Conservation (phyloP, 2,113 vertebrate species). For the Oenanthe oenanthe region DNA sequence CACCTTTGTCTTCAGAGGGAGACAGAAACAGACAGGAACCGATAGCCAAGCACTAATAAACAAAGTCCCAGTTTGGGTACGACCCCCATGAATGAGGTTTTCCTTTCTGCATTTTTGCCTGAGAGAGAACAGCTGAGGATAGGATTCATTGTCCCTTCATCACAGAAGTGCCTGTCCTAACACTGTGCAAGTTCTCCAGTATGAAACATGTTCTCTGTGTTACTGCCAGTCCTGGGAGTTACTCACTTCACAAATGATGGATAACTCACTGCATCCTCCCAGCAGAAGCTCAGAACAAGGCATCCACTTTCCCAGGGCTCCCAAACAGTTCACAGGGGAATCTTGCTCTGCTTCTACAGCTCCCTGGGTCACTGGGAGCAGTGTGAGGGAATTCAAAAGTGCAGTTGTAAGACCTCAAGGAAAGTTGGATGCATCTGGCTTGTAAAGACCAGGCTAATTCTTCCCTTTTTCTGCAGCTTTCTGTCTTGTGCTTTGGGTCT, state of each 20-base stretch:
- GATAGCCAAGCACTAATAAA: background rate
- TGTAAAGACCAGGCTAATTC: background rate
- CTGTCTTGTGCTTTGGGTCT: background rate
- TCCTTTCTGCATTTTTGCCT: background rate
- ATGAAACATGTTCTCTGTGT: background rate
- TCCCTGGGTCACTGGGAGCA: background rate
- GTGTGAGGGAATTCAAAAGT: background rate
- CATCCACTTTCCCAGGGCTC: background rate
- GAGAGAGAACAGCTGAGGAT: background rate
- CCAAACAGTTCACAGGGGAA: background rate
- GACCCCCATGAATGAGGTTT: background rate
- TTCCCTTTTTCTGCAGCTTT: constrained; percentile 25
- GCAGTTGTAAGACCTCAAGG: background rate
- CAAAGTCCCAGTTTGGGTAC: background rate
- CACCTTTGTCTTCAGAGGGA: background rate
- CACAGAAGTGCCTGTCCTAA: background rate
- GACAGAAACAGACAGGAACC: background rate
- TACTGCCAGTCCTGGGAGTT: background rate
- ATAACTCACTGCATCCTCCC: background rate
- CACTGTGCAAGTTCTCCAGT: background rate
- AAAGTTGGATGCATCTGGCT: background rate
- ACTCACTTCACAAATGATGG: background rate
- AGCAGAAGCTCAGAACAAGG: background rate
- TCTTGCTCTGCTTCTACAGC: background rate
- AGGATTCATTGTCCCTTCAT: background rate